Evolutionary conservation across 1,140 invertebrate genomes (phyloP).

Genomic region (Spodoptera frugiperda): DNA sequence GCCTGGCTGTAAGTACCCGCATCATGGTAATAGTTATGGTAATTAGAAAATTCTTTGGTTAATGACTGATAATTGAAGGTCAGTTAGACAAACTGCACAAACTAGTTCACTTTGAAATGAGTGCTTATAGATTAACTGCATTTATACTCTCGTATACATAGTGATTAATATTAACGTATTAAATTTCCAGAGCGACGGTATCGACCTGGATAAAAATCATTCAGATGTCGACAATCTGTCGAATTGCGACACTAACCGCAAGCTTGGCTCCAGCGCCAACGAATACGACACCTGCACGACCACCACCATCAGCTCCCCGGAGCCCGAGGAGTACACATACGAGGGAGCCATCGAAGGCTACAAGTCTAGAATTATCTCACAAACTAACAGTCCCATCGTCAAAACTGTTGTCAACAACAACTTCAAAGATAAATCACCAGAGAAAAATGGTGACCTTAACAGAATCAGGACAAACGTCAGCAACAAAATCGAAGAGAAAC

Average conservation of each 20-base stretch:
- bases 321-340: conserved; percentile 93
- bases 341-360: conserved; percentile 95
- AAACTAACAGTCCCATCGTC: conserved; percentile 81
- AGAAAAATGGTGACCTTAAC: conserved; percentile 82
- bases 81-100: no score
- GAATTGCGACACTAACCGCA: conserved; percentile 81
- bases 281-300: conserved; percentile 88
- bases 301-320: conserved; percentile 87
- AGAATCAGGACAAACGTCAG: conserved; percentile 82
- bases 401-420: conserved; percentile 79
- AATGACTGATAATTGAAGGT: background rate
- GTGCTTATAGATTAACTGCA: no score
- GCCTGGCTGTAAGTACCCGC: conserved; percentile 87
- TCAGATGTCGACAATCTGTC: conserved; percentile 87
- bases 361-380: conserved; percentile 89
- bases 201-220: conserved; percentile 89
- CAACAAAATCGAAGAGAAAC: conserved; percentile 86
- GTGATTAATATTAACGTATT: background rate
- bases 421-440: conserved; percentile 79
- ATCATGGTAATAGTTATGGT: background rate
- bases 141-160: background rate
- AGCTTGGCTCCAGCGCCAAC: conserved; percentile 84
- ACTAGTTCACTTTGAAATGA: no score
- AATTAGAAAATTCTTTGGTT: background rate
- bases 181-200: conserved; percentile 87